Conservation (phyloP, 2,888 invertebrate species). For the Ectemnius continuus region DNA sequence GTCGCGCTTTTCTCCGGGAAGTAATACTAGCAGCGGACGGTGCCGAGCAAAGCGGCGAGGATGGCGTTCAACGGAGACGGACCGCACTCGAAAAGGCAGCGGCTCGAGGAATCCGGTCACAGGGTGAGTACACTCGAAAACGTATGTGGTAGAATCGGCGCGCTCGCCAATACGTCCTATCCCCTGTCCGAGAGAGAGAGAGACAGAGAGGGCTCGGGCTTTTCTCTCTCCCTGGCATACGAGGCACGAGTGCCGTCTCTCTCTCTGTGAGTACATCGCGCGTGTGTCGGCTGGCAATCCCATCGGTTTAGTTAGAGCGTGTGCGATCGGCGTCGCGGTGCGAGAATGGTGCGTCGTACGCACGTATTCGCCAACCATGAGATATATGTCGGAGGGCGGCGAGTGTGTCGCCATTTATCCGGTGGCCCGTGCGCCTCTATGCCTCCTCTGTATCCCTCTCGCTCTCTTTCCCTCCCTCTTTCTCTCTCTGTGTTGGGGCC, state of each 20-base stretch:
- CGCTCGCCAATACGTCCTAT: neutral
- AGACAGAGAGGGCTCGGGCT: neutral
- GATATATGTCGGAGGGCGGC: constrained; percentile 35
- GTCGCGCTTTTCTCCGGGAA: constrained; percentile 15
- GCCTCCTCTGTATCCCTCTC: too few relatives aligned
- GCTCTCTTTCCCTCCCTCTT: too few relatives aligned
- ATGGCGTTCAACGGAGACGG: constrained; percentile 80
- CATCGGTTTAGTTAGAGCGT: constrained; percentile 31
- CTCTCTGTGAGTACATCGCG: too few relatives aligned
- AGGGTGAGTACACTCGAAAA: constrained; percentile 68
- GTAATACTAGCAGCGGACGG: constrained; percentile 37
- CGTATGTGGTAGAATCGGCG: neutral
- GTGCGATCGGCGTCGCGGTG: constrained; percentile 34
- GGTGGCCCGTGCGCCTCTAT: constrained; percentile 35
- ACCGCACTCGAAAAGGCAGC: constrained; percentile 78
- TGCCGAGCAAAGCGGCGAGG: constrained; percentile 51
- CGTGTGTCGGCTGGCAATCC: neutral
- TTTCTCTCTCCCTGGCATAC: neutral
- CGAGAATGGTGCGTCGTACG: constrained; percentile 23
- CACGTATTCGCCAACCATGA: neutral
- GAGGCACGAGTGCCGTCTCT: neutral
- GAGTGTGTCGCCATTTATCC: constrained; percentile 66
- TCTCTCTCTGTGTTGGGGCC: constrained; percentile 36
- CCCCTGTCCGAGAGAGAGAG: neutral
- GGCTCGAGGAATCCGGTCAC: constrained; percentile 76